Evolutionary conservation across 2,888 invertebrate genomes (phyloP), one percentile per base, ranked within the genome.

Genomic region (Troides oblongomaculatus): DNA sequence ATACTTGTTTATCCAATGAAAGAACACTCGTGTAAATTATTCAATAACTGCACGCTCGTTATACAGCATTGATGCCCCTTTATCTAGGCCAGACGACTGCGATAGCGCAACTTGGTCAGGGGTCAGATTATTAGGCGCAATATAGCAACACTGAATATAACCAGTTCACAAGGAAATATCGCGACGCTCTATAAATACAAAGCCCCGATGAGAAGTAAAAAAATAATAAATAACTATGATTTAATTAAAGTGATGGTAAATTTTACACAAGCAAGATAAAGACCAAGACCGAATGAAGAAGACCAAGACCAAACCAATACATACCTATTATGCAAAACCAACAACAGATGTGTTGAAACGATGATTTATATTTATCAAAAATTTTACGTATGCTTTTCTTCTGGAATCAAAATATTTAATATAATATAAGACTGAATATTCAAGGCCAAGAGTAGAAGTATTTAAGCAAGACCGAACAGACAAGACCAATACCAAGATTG

Each of bases 41-140:
- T 12, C 21, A 71, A 73, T 76, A 77, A 78, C 78, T 75, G 75
- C 77, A 72, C 74, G 74, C 72, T 69, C 43, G 57, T 50, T 68
- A 71, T 72, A 80, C 78, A 81, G 75, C 73, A 73, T 76, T 73
- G 73, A 78, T 81, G 85, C 80, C 78, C 62, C 72, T 72, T 78
- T 84, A 88, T 87, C 86, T 86, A 84, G 88, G 88, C 82, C 89
- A 88, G 87, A 87, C 87, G 74, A 75, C 39, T 10, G 74, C 73
- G 83, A 84, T 85, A 85, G 75, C 74, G 74, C 62, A 86, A 83
- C 71, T 84, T 73, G 89, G 84, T 72, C 87, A 84, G 79, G 82
- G 88, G 87, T 87, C 88, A 85, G 68, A 78, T 80, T 81, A 85
- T 87, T 87, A 88, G 86, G 83, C 89, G 89, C 80, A 87, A 81